These are phyloP conservation scores for Polydrusus cervinus DNA, from an alignment of 2,888 invertebrate species.

Conservation along the genomic window DNA sequence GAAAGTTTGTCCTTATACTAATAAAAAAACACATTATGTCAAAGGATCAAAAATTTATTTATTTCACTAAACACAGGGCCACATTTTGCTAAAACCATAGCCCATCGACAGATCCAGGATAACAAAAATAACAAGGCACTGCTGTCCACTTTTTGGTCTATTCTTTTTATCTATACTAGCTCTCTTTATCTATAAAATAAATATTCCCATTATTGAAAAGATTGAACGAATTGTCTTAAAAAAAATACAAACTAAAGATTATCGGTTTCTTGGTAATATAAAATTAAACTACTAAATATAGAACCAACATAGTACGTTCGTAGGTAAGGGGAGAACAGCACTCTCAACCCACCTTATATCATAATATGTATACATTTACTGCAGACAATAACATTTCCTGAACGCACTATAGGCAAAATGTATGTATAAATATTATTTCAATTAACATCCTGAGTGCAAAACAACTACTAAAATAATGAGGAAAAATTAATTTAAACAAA, in stretches of 20 bases:
- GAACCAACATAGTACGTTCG: slow-evolving; percentile 3
- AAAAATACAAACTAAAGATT: slow-evolving; percentile 41
- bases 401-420: slow-evolving; percentile 22
- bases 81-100: slow-evolving; percentile 41
- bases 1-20: not conserved
- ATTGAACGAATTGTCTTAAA: slow-evolving; percentile 30
- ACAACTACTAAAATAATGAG: slow-evolving; percentile 36
- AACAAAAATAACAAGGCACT: slow-evolving; percentile 55
- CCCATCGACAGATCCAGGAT: slow-evolving; percentile 48
- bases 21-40: not conserved
- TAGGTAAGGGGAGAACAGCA: not conserved
- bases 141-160: slow-evolving; percentile 54
- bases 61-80: slow-evolving; percentile 40
- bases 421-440: slow-evolving; percentile 10
- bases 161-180: slow-evolving; percentile 39
- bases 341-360: not conserved
- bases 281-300: slow-evolving; percentile 40
- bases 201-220: slow-evolving; percentile 39
- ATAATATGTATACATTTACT: not conserved
- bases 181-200: slow-evolving; percentile 46
- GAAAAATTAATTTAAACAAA: slow-evolving; percentile 33
- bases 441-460: slow-evolving; percentile 47
- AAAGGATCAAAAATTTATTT: slow-evolving; percentile 44
- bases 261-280: slow-evolving; percentile 40
- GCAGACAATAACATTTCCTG: not conserved